Evolutionary conservation across 2,113 vertebrate genomes (phyloP), one percentile per base, ranked within the genome.

Genomic region (Pseudorasbora parva): DNA sequence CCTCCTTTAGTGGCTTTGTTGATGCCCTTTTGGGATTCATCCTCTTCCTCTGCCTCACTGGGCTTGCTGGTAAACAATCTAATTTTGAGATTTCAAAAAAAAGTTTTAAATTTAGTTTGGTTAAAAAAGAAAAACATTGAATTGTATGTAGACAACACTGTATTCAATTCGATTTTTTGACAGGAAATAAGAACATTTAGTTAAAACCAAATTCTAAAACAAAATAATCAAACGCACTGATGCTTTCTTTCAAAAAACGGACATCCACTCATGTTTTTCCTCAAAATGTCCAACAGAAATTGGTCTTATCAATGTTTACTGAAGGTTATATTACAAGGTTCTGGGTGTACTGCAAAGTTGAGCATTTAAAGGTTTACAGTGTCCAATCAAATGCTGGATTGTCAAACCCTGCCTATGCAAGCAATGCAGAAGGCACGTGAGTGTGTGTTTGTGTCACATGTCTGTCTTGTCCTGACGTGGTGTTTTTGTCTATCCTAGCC

Each of bases 1-100:
- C 96, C 96, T 83, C 96, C 96, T 90, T 93, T 97, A 85, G 91
- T 94, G 89, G 96, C 96, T 89, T 94, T 97, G 88, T 98, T 98
- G 74, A 93, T 87, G 4, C 96, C 96, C 5, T 87, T 90, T 88
- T 98, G 97, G 41, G 96, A 93, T 47, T 89, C 90, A 56, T 97
- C 96, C 0, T 94, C 93, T 11, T 90, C 92, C 41, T 95, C 93
- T 17, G 76, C 82, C 10, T 88, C 86, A n/a, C 92, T 88, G 86
- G 93, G 60, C 87, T 93, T 93, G 4, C 91, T 95, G 89, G 86
- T 94, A 83, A 96, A 95, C 87, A 95, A 90, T 90, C 94, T 94
- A 56, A 78, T 69, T 82, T 56, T 51, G 1, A 72, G 6, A 66
- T 5, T 41, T 60, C 8, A 3, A 68, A 82, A 23, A 15, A 49